phyloP scores from a whole-genome alignment of 2,797 vertebrate species.

The Jordanella pulchra region DNA sequence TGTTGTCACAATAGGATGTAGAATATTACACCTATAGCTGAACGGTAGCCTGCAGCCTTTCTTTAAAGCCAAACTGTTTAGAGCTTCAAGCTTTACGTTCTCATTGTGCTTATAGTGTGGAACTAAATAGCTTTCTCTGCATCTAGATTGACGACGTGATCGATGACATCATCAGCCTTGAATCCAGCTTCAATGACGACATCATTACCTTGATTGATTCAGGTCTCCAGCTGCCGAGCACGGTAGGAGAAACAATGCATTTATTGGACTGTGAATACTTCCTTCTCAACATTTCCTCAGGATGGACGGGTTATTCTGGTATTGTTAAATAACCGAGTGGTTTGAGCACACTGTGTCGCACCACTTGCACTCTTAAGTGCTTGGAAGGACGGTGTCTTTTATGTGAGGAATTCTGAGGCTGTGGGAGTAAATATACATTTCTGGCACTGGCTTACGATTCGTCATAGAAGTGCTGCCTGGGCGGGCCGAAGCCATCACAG shows the following conservation, averaged over 20 bases:
- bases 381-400: constrained; percentile 43
- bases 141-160: constrained; percentile 91
- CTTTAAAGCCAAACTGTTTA: constrained; percentile 30
- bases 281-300: constrained; percentile 24
- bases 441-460: constrained; percentile 72
- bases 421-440: constrained; percentile 72
- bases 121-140: not conserved
- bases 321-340: not conserved
- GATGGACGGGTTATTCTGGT: constrained; percentile 1
- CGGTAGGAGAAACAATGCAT: constrained; percentile 73
- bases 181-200: constrained; percentile 94
- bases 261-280: constrained; percentile 31
- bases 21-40: constrained; percentile 70
- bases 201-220: constrained; percentile 88
- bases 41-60: constrained; percentile 43
- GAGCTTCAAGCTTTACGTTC: constrained; percentile 9
- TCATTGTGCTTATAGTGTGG: not conserved
- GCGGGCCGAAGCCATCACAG: constrained; percentile 51
- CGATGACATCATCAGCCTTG: constrained; percentile 94
- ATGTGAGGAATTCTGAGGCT: constrained; percentile 59
- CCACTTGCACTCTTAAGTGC: not conserved
- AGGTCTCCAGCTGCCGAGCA: constrained; percentile 88
- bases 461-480: constrained; percentile 67
- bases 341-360: constrained; percentile 4
- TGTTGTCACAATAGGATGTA: constrained; percentile 72